Percentiles rank a stretch among this genome's conserved stretches.
These are phyloP conservation scores for Saccopteryx leptura DNA, from an alignment of 2,113 vertebrate species.

Conservation along the genomic window DNA sequence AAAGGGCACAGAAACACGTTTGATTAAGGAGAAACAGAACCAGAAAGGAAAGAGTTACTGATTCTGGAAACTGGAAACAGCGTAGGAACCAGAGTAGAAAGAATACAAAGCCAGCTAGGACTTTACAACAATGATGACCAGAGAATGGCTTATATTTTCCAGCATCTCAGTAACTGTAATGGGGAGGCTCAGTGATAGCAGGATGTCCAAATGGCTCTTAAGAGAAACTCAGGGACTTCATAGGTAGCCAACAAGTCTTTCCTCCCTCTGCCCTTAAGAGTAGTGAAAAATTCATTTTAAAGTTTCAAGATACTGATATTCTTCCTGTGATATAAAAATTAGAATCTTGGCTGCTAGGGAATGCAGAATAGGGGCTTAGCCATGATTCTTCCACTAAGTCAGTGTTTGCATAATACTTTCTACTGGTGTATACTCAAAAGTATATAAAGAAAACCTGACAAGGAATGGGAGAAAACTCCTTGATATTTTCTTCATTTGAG, in stretches of 20 bases:
- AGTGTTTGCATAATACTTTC: constrained; percentile 4
- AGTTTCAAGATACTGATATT: background rate
- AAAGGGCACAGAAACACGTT: background rate
- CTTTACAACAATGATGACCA: background rate
- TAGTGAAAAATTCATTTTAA: background rate
- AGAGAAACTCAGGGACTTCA: background rate
- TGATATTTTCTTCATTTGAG: background rate
- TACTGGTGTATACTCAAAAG: constrained; percentile 18
- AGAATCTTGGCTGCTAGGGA: background rate
- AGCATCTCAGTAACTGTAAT: background rate
- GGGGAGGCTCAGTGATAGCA: background rate
- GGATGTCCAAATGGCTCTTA: background rate
- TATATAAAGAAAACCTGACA: background rate
- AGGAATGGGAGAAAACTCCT: background rate
- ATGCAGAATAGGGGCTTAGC: background rate
- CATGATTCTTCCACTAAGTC: background rate
- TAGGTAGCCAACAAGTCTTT: background rate
- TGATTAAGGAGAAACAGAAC: constrained; percentile 10
- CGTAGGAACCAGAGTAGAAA: background rate
- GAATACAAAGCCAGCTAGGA: background rate
- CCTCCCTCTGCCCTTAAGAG: background rate
- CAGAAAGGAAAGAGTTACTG: background rate
- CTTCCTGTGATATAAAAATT: background rate
- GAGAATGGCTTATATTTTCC: background rate
- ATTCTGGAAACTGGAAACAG: background rate